Evolutionary conservation across 2,113 vertebrate genomes (phyloP).

Genomic region (Caretta caretta): DNA sequence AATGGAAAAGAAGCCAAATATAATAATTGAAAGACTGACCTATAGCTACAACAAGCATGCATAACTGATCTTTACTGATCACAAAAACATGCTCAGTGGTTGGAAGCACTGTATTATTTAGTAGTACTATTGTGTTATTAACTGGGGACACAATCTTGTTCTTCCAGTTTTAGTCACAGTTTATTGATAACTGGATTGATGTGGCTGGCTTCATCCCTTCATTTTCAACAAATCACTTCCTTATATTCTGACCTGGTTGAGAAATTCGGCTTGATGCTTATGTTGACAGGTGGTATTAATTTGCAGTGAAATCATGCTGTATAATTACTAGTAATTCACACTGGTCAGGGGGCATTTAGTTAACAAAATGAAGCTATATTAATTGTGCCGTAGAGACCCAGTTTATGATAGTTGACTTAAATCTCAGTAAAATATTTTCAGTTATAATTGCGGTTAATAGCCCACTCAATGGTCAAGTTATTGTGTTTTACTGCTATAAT

Average conservation of each 20-base stretch:
- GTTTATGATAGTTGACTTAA: neutral
- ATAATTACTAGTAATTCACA: slow-evolving; percentile 14
- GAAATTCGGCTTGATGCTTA: neutral
- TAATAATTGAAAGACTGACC: neutral
- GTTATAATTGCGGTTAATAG: neutral
- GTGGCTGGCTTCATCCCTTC: neutral
- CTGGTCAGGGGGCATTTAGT: neutral
- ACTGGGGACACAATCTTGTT: neutral
- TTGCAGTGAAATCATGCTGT: neutral
- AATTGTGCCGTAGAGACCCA: neutral
- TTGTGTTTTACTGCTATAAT: neutral
- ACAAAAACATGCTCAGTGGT: neutral
- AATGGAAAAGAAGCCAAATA: neutral
- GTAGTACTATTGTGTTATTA: neutral
- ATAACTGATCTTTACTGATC: slow-evolving; percentile 13
- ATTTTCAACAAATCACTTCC: neutral
- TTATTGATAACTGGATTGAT: neutral
- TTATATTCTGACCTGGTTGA: slow-evolving; percentile 1
- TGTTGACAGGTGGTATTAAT: slow-evolving; percentile 47
- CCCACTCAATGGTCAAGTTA: neutral
- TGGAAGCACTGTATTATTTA: neutral
- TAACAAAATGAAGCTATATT: neutral
- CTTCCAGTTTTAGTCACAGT: neutral
- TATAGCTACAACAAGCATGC: neutral
- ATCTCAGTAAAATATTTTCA: neutral